phyloP scores from a whole-genome alignment of 2,113 vertebrate species.

The Thryonomys swinderianus region DNA sequence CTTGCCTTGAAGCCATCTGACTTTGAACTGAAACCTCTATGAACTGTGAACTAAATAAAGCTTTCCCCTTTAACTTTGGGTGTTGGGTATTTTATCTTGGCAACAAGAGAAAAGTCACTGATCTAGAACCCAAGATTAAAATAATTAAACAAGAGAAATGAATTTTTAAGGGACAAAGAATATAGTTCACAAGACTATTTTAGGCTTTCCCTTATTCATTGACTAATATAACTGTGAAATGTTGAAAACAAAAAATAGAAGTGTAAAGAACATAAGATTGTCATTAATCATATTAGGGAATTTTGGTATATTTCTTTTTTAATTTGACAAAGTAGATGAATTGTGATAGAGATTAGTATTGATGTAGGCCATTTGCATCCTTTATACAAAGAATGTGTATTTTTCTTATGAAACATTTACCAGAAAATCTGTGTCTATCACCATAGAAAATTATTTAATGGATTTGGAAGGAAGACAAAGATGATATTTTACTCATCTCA shows the following conservation, averaged over 20 bases:
- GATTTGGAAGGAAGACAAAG: not conserved
- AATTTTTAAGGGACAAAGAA: not conserved
- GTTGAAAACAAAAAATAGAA: not conserved
- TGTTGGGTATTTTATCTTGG: too few relatives aligned
- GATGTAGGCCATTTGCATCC: not conserved
- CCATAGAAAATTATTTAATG: not conserved
- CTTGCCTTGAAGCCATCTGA: too few relatives aligned
- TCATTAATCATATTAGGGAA: not conserved
- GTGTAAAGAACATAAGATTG: not conserved
- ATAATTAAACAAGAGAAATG: constrained; percentile 8
- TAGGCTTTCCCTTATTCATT: not conserved
- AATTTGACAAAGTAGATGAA: not conserved
- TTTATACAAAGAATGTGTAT: not conserved
- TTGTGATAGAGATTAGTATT: not conserved
- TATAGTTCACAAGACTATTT: not conserved
- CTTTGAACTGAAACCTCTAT: too few relatives aligned
- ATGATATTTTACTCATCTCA: not conserved
- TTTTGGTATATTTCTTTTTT: not conserved
- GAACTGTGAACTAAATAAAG: too few relatives aligned
- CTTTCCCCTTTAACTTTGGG: too few relatives aligned
- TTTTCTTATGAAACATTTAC: not conserved
- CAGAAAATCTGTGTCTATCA: not conserved
- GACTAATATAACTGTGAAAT: not conserved
- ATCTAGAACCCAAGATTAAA: not conserved
- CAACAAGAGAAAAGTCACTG: too few relatives aligned